These are phyloP conservation scores for Aplidium turbinatum DNA, from an alignment of 23 tunicate species.

Conservation along the genomic window DNA sequence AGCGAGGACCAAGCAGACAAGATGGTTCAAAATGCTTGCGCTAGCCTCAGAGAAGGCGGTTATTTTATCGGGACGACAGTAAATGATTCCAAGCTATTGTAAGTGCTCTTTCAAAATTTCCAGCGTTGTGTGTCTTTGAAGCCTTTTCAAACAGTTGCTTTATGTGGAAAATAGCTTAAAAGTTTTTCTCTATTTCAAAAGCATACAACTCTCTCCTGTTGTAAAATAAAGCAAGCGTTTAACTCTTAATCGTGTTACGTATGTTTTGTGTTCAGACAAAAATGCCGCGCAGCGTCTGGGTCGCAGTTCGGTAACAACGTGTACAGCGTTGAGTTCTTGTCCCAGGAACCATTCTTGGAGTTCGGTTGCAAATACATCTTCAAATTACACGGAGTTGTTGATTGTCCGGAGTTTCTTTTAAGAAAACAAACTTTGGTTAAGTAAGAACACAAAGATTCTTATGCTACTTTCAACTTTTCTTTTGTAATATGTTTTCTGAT, in stretches of 20 bases:
- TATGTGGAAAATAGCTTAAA: too few species aligned
- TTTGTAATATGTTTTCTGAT: too few species aligned
- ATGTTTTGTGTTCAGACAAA: conserved; percentile 5
- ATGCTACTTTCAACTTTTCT: too few species aligned
- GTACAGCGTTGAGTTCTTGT: conserved; percentile 66
- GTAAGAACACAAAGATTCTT: conserved; percentile 6
- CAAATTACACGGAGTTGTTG: conserved; percentile 79
- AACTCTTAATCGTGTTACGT: neutral
- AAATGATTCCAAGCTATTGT: conserved; percentile 52
- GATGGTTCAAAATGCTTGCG: conserved; percentile 81
- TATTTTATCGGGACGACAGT: conserved; percentile 92
- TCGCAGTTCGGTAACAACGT: conserved; percentile 71
- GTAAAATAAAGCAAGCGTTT: neutral
- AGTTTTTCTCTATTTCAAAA: too few species aligned
- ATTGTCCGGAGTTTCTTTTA: conserved; percentile 86
- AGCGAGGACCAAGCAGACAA: conserved; percentile 76
- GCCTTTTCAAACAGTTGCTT: too few species aligned
- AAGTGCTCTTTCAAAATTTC: conserved; percentile 27
- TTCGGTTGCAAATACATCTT: conserved; percentile 84
- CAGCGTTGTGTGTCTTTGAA: too few species aligned
- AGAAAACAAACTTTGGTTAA: conserved; percentile 49
- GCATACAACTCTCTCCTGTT: too few species aligned
- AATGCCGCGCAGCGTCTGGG: neutral
- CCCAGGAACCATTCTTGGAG: conserved; percentile 61
- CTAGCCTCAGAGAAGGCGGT: conserved; percentile 62